Evolutionary conservation across 2,888 invertebrate species (phyloP).

Genomic region (Ophioninae sp.): DNA sequence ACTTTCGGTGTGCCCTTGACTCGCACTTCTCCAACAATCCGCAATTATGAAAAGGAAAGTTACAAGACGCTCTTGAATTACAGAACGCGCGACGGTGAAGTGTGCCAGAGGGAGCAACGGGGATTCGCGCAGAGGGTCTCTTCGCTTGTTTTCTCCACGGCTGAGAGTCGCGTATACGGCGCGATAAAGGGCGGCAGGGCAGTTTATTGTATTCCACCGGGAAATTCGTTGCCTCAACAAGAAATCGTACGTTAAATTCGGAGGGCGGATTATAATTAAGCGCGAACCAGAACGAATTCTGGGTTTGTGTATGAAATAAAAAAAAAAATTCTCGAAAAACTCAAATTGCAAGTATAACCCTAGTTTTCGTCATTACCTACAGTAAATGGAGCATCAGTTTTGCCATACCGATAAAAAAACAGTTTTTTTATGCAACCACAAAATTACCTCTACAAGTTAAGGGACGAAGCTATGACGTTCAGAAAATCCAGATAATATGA

Average conservation of each 20-base stretch:
- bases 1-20: conserved; percentile 22
- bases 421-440: too few relatives aligned
- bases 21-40: conserved; percentile 64
- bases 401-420: too few relatives aligned
- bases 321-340: background rate
- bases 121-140: conserved; percentile 47
- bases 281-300: conserved; percentile 40
- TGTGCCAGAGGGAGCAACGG: conserved; percentile 27
- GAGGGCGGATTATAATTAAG: conserved; percentile 58
- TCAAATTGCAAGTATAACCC: background rate
- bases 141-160: conserved; percentile 33
- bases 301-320: background rate
- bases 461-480: too few relatives aligned
- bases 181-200: conserved; percentile 48
- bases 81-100: conserved; percentile 35
- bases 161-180: conserved; percentile 30
- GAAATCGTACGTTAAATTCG: conserved; percentile 62
- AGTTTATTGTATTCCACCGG: conserved; percentile 66
- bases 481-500: too few relatives aligned
- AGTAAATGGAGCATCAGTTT: too few relatives aligned
- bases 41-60: conserved; percentile 69
- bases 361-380: too few relatives aligned
- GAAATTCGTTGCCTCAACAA: conserved; percentile 58
- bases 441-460: too few relatives aligned
- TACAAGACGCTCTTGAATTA: conserved; percentile 67